Base-by-base conservation (phyloP, 2,888 invertebrate genomes). In the Drosophila atripex region DNA sequence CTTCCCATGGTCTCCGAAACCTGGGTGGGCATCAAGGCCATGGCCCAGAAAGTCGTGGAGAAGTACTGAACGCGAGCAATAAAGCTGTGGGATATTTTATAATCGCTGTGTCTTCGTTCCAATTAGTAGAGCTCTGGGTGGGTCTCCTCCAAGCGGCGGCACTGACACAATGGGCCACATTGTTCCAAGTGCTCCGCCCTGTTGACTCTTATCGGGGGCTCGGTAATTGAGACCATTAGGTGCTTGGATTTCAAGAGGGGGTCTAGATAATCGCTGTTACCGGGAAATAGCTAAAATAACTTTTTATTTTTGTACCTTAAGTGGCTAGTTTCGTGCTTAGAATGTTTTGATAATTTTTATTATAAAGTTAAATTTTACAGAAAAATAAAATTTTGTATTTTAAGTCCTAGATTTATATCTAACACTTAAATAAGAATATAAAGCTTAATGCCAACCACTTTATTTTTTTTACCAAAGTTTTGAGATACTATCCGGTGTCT, bases 1-100 rank as follows among this genome's bases (percentile, higher is more conserved):
- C 77, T 91, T 41, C 92, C 93, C 18, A 93, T 94, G 1, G 93
- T 93, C 23, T 66, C 78, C 0, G 95, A 95, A 80, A 94, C 94
- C 21, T 95, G 94, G 93, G 69, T 86, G 41, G 91, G 91, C 51
- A 88, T 91, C 60, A 85, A 86, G 57, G 91, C 91, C 64, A 91
- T 91, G 91, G 91, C 90, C 58, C 39, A 83, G 49, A 80, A 76
- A 64, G 88, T 91, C 18, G 58, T 65, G 6, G 46, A 71, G 8
- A 83, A 80, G 18, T 84, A 73, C 61, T 84, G 78, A 54, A 11
- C 46, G 23, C 43, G 28, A 53, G 45, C 46, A 82, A 82, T 85
- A 80, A 77, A 80, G 23, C 38, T 46, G 28, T 28, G 12, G 25
- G 30, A 75, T 71, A 64, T 72, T 70, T 70, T 28, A 21, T 66